Conservation (phyloP, 23 tunicate genomes). For the Clavelina lepadiformis region DNA sequence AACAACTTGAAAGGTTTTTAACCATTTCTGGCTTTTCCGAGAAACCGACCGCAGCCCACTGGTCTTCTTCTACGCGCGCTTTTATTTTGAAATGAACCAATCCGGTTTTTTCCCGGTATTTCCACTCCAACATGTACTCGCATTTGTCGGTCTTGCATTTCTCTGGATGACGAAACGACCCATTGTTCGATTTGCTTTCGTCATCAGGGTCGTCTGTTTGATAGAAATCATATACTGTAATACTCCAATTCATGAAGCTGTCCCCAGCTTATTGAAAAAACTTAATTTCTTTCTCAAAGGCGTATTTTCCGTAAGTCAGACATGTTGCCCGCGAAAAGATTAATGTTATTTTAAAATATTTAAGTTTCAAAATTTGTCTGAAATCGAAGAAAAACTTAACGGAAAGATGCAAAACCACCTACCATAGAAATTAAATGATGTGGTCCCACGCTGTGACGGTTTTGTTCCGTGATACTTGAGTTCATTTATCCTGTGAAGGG, state of each 20-base stretch:
- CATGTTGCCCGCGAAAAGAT: no score
- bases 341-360: no score
- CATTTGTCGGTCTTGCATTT: constrained; percentile 36
- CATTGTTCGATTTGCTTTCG: background rate
- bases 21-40: constrained; percentile 66
- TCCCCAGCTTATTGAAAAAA: background rate
- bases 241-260: no score
- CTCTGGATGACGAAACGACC: constrained; percentile 19
- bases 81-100: constrained; percentile 28
- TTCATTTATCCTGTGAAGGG: constrained; percentile 39
- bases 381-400: no score
- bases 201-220: constrained; percentile 38
- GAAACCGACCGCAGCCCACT: constrained; percentile 76
- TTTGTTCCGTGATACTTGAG: constrained; percentile 75
- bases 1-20: no score
- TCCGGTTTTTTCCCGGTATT: constrained; percentile 12
- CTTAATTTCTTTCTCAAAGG: no score
- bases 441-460: constrained; percentile 50
- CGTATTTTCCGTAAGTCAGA: no score
- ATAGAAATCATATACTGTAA: background rate
- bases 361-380: no score
- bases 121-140: constrained; percentile 45
- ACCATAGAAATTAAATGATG: constrained; percentile 33
- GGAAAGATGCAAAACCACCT: no score
- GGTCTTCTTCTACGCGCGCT: constrained; percentile 42